Evolutionary conservation across 2,113 vertebrate species (phyloP).

Genomic region (Paradoxurus hermaphroditus): DNA sequence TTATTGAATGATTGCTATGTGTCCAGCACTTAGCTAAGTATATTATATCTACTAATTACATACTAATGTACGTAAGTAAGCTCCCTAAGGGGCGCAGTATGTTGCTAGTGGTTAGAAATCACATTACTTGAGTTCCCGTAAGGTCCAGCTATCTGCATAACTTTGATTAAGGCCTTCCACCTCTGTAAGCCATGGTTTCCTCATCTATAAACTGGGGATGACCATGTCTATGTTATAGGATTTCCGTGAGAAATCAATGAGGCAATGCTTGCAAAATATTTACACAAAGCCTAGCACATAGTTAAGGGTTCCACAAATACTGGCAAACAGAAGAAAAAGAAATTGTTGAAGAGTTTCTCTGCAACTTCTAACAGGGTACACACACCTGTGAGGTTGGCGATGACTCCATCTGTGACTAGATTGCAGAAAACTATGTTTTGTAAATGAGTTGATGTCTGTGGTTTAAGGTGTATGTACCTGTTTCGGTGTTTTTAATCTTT

Average conservation of each 20-base stretch:
- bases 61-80: not conserved
- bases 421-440: not conserved
- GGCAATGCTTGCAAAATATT: not conserved
- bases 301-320: not conserved
- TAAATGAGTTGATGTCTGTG: not conserved
- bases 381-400: not conserved
- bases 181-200: not conserved
- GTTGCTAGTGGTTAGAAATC: not conserved
- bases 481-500: not conserved
- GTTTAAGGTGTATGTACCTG: not conserved
- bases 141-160: not conserved
- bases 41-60: constrained; percentile 14
- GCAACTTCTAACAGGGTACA: not conserved
- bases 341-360: not conserved
- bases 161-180: not conserved
- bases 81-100: not conserved
- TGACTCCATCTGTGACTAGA: not conserved
- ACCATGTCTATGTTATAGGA: not conserved
- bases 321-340: not conserved
- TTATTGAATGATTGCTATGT: constrained; percentile 22
- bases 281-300: not conserved
- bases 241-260: not conserved
- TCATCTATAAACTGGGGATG: not conserved
- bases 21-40: not conserved
- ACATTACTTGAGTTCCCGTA: not conserved